phyloP scores from a whole-genome alignment of 2,888 invertebrate genomes.

The Cryptocephalus primarius region DNA sequence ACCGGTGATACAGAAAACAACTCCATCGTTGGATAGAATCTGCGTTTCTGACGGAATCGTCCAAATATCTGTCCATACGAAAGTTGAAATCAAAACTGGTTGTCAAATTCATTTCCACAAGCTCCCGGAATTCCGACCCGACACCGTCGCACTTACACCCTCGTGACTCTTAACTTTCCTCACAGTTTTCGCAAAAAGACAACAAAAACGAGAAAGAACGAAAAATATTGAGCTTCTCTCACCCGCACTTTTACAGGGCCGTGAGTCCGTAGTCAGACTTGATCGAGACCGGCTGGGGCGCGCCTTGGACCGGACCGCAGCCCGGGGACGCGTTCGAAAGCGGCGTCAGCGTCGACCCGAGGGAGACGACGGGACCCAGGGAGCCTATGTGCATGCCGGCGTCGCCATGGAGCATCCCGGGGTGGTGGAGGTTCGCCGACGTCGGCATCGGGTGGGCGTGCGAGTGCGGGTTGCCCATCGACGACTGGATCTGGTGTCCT shows the following conservation, averaged over 20 bases:
- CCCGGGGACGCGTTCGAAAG: conserved; percentile 42
- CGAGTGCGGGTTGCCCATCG: conserved; percentile 36
- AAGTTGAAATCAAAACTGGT: too few relatives aligned
- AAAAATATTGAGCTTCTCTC: conserved; percentile 13
- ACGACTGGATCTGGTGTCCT: conserved; percentile 38
- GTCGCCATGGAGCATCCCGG: conserved; percentile 31
- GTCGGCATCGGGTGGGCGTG: conserved; percentile 45
- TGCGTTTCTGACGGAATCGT: too few relatives aligned
- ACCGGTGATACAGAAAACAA: too few relatives aligned
- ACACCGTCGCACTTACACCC: too few relatives aligned
- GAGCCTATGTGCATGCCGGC: conserved; percentile 42
- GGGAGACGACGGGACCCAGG: conserved; percentile 41
- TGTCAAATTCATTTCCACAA: too few relatives aligned
- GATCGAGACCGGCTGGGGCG: conserved; percentile 48
- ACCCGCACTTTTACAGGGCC: conserved; percentile 46
- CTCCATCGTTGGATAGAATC: too few relatives aligned
- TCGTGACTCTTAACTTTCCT: too few relatives aligned
- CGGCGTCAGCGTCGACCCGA: conserved; percentile 43
- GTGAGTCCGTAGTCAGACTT: conserved; percentile 85
- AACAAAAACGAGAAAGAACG: too few relatives aligned
- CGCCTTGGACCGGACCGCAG: conserved; percentile 43
- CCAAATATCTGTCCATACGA: too few relatives aligned
- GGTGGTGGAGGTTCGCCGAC: conserved; percentile 25
- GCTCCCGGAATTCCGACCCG: too few relatives aligned
- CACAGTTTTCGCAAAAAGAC: too few relatives aligned